Evolutionary conservation across 2,888 invertebrate species (phyloP).

Genomic region (Seira sanloemensis): DNA sequence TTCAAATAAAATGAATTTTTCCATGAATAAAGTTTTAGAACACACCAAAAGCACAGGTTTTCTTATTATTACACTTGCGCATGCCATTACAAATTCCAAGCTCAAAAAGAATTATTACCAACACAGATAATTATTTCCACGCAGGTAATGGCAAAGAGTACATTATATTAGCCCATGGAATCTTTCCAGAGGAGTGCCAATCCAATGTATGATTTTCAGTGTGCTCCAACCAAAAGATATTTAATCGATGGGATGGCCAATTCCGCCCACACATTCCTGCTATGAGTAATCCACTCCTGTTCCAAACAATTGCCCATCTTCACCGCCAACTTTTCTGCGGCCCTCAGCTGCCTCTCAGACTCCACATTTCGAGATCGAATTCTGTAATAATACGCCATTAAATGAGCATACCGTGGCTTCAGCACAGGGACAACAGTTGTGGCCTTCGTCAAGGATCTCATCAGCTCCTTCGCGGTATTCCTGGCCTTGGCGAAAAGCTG

Average conservation of each 20-base stretch:
- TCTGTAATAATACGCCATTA: conserved; percentile 67
- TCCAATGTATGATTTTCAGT: conserved; percentile 67
- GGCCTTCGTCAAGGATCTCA: conserved; percentile 51
- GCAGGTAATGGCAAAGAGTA: conserved; percentile 66
- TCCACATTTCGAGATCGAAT: conserved; percentile 63
- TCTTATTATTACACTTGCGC: no score
- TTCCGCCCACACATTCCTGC: conserved; percentile 68
- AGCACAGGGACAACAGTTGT: conserved; percentile 55
- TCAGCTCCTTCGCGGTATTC: conserved; percentile 57
- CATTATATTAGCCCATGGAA: conserved; percentile 71
- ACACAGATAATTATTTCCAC: no score
- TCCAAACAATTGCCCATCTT: conserved; percentile 68
- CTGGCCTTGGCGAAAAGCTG: conserved; percentile 68
- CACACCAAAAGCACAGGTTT: no score
- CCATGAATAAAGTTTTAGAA: no score
- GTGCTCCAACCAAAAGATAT: conserved; percentile 71
- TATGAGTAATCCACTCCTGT: conserved; percentile 70
- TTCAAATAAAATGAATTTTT: no score
- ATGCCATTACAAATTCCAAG: no score
- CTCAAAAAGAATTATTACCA: no score
- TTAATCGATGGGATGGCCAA: conserved; percentile 66
- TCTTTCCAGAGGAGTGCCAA: conserved; percentile 65
- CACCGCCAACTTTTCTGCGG: conserved; percentile 58
- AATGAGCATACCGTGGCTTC: conserved; percentile 67
- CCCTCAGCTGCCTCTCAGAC: conserved; percentile 60